Evolutionary conservation across 2,888 invertebrate genomes (phyloP), one percentile per base, ranked within the genome.

Genomic region (Platycheirus albimanus): DNA sequence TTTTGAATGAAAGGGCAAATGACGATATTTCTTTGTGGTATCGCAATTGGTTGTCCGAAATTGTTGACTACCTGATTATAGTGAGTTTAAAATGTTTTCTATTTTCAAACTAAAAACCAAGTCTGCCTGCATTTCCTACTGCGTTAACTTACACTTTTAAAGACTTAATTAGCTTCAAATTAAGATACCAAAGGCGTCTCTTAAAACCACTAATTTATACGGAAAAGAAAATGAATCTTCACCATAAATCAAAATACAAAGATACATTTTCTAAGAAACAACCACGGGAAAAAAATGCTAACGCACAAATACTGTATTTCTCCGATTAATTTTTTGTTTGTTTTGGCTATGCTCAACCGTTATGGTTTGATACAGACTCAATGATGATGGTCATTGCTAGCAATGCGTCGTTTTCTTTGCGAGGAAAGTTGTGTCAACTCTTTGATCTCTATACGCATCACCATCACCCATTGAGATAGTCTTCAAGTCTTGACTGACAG

Each of bases 381-480:
- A 64, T 38, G 67, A 52, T 74, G 56, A 69, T 79, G 74, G 67
- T 63, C 71, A 64, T 63, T 51, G 41, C 54, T 72, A 52, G 70
- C 24, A 76, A 24, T 70, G 70, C 64, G 56, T 58, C 20, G 24
- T 24, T 70, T 80, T 74, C 41, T 67, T 67, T 61, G 30, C 33
- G 43, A 78, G 69, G 83, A 83, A 83, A 83, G 83, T 83, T 78
- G 67, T 83, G 78, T 70, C 72, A 77, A 83, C 51, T 77, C n/a
- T 61, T 17, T 43, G 63, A 63, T 74, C n/a, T 54, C 36, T 43
- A 30, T 74, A 77, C 77, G 67, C 75, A 80, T 28, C 36, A 36
- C 33, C 54, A 54, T 13, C 54, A 54, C 7, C 3, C 54, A 47
- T 15, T 15, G 10, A 13, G 36, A 0, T n/a, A 41, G 11, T 5